A percentile compares a stretch with the other conserved stretches of the same genome.
phyloP scores from a whole-genome alignment of 2,113 vertebrate genomes.

The Haplochromis burtoni region DNA sequence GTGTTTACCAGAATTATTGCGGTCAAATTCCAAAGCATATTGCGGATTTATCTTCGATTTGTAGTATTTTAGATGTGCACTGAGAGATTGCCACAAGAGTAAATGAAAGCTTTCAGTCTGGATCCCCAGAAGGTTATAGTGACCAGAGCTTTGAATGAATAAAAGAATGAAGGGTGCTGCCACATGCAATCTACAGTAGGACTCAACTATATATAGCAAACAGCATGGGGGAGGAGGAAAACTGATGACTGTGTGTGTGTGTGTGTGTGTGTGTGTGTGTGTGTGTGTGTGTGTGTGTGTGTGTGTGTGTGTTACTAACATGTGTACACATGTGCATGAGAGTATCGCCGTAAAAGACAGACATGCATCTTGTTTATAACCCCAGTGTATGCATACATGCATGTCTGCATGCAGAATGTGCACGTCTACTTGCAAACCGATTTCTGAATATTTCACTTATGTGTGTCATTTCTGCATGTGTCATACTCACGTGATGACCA shows the following conservation, averaged over 20 bases:
- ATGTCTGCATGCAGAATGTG: background rate
- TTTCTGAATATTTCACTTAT: background rate
- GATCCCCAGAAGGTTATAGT: background rate
- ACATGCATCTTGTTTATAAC: background rate
- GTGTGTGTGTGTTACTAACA: background rate
- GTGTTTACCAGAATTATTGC: background rate
- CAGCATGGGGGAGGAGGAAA: constrained; percentile 1
- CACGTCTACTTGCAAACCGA: background rate
- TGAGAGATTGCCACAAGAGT: background rate
- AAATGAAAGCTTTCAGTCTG: background rate
- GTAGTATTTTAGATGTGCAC: background rate
- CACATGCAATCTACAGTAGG: constrained; percentile 20
- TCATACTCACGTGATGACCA: constrained; percentile 86
- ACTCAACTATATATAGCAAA: constrained; percentile 51
- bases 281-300: constrained; percentile 39
- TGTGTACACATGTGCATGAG: background rate
- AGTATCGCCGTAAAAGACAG: background rate
- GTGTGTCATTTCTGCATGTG: background rate
- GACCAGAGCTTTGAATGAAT: background rate
- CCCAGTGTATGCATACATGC: background rate
- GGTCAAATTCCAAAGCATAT: background rate
- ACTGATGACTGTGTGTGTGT: constrained; percentile 47
- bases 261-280: background rate
- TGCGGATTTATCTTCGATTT: background rate
- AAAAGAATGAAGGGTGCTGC: constrained; percentile 26